Percentiles rank a stretch among this genome's conserved stretches.
Evolutionary conservation across 2,797 vertebrate species (phyloP).

Genomic region (Syngnathus rostellatus): DNA sequence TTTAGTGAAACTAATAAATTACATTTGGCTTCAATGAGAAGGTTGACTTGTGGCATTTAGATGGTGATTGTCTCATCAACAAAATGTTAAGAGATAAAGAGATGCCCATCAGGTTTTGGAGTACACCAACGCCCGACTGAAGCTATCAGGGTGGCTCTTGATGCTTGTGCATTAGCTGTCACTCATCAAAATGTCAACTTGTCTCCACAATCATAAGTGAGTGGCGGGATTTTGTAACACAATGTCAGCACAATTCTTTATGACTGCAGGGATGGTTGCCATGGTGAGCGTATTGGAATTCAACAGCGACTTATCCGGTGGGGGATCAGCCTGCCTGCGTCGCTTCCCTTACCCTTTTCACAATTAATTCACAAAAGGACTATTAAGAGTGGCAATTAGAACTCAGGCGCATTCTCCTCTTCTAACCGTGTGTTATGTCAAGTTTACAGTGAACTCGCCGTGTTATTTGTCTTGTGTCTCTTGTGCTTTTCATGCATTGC

Average conservation of each 20-base stretch:
- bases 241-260: background rate
- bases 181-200: slow-evolving; percentile 4
- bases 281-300: background rate
- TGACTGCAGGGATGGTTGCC: background rate
- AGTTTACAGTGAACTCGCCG: slow-evolving; percentile 19
- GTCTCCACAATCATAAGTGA: background rate
- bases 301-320: background rate
- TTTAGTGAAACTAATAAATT: background rate
- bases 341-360: slow-evolving; percentile 15
- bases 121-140: too few relatives aligned
- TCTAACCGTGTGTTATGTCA: slow-evolving; percentile 10
- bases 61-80: background rate
- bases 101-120: background rate
- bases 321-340: background rate
- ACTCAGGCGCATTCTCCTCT: background rate
- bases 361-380: background rate
- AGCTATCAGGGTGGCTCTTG: background rate
- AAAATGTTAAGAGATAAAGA: background rate
- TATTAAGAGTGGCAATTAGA: background rate
- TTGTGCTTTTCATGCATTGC: slow-evolving; percentile 64
- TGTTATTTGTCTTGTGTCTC: slow-evolving; percentile 58
- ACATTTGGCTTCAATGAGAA: background rate
- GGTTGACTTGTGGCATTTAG: slow-evolving; percentile 1
- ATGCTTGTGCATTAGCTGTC: background rate
- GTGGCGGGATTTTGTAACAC: background rate